phyloP scores from a whole-genome alignment of 2,113 vertebrate genomes.

The Oplegnathus fasciatus region DNA sequence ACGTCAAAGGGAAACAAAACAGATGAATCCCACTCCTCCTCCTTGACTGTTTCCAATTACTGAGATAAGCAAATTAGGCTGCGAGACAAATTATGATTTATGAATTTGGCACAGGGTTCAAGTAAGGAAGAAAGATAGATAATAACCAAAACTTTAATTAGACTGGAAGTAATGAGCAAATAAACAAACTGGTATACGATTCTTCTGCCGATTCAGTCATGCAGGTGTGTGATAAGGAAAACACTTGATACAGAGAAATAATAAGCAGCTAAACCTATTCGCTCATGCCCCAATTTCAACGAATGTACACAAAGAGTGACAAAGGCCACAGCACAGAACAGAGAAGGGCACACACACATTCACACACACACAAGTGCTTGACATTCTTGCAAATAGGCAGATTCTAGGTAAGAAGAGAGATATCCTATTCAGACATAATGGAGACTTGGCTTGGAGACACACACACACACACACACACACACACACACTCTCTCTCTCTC shows the following conservation, averaged over 20 bases:
- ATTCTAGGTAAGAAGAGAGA: slow-evolving; percentile 58
- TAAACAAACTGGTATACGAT: neutral
- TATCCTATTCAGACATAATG: slow-evolving; percentile 65
- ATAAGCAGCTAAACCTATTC: neutral
- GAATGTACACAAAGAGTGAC: slow-evolving; percentile 21
- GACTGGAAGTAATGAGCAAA: slow-evolving; percentile 20
- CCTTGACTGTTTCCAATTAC: slow-evolving; percentile 40
- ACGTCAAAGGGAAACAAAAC: neutral
- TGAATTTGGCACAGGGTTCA: slow-evolving; percentile 24
- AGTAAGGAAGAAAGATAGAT: slow-evolving; percentile 4
- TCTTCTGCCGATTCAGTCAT: neutral
- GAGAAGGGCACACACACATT: neutral
- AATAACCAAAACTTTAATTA: slow-evolving; percentile 27
- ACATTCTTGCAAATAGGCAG: slow-evolving; percentile 53
- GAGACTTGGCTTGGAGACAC: slow-evolving; percentile 40
- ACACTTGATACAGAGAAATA: slow-evolving; percentile 18
- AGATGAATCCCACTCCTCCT: slow-evolving; percentile 5
- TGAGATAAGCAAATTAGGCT: slow-evolving; percentile 50
- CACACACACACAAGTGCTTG: neutral
- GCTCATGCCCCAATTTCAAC: slow-evolving; percentile 26
- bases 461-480: neutral
- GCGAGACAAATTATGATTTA: slow-evolving; percentile 42
- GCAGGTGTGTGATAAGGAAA: neutral
- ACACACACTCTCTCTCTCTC: neutral
- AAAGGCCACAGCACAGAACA: slow-evolving; percentile 19